Evolutionary conservation across 2,113 vertebrate species (phyloP).

Genomic region (Nycticryphes semicollaris): DNA sequence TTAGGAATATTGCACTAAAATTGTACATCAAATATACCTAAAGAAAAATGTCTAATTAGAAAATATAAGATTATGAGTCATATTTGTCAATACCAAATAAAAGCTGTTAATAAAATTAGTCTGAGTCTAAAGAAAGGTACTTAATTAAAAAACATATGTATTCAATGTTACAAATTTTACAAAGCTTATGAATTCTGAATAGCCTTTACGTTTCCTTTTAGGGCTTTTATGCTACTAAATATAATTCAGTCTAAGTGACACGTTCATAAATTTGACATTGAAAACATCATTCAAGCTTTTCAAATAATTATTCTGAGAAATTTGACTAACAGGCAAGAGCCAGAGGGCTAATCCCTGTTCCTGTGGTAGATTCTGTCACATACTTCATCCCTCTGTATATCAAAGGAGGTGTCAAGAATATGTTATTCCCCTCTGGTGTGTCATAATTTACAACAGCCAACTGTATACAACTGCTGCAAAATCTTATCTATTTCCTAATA

Average conservation of each 20-base stretch:
- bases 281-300: not conserved
- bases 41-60: not conserved
- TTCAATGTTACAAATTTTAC: not conserved
- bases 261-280: not conserved
- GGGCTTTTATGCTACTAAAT: not conserved
- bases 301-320: not conserved
- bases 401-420: not conserved
- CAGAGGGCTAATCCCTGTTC: not conserved
- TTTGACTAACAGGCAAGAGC: not conserved
- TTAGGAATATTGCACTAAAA: not conserved
- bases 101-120: slow-evolving; percentile 12
- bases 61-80: not conserved
- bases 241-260: not conserved
- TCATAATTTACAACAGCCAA: not conserved
- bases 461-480: not conserved
- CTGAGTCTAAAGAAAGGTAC: slow-evolving; percentile 25
- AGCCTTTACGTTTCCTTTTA: not conserved
- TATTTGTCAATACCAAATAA: slow-evolving; percentile 6
- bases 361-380: not conserved
- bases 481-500: not conserved
- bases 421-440: not conserved
- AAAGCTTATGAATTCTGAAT: slow-evolving; percentile 5
- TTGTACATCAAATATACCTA: not conserved
- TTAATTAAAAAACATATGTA: not conserved
- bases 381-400: not conserved